Conservation (phyloP, 1,140 invertebrate genomes). For the Chrysomallon squamiferum region DNA sequence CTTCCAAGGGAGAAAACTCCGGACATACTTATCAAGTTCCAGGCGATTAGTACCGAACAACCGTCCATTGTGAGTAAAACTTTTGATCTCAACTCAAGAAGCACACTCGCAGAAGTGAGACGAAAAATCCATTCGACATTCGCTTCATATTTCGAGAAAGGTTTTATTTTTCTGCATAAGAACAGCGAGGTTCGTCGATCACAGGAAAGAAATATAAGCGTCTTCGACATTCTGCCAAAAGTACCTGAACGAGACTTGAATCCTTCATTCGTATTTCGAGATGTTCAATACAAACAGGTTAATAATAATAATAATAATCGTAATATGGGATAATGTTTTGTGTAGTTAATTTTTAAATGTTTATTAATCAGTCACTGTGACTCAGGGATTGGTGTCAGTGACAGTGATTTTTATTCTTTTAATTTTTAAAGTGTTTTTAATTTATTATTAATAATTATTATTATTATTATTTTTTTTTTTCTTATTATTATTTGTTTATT, state of each 20-base stretch:
- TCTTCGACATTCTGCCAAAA: slow-evolving; percentile 36
- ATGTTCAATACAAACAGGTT: slow-evolving; percentile 37
- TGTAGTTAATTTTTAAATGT: no score
- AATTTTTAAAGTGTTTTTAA: no score
- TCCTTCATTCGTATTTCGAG: slow-evolving; percentile 22
- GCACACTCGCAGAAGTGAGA: slow-evolving; percentile 8
- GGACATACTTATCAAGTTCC: slow-evolving; percentile 19
- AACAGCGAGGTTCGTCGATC: slow-evolving; percentile 20
- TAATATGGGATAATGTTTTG: no score
- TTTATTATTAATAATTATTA: no score
- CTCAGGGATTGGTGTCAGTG: no score
- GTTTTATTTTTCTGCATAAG: slow-evolving; percentile 34
- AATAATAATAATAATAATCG: no score
- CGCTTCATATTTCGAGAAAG: slow-evolving; percentile 19
- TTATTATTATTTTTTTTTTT: no score
- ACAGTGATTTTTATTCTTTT: no score
- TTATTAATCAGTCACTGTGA: no score
- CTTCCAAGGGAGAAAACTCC: slow-evolving; percentile 15
- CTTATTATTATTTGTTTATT: no score
- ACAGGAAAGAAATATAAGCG: slow-evolving; percentile 18
- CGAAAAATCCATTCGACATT: background rate
- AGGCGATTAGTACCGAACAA: slow-evolving; percentile 7
- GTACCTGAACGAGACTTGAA: slow-evolving; percentile 3
- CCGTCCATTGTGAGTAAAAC: slow-evolving; percentile 3
- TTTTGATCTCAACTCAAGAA: slow-evolving; percentile 17